Conservation (phyloP, 1,140 invertebrate species). For the Drosophila navojoa region DNA sequence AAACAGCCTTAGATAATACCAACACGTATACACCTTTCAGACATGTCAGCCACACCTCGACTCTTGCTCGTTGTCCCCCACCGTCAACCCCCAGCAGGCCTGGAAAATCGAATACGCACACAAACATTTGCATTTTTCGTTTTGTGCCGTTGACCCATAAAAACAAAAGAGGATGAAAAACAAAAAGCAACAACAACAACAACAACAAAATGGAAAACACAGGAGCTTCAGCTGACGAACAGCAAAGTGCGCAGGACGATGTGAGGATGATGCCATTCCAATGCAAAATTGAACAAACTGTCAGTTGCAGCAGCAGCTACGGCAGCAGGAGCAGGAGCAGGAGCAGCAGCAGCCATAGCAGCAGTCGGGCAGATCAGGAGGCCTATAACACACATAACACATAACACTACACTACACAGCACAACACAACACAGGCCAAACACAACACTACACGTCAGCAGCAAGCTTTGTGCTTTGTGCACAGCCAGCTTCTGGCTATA, state of each 20-base stretch:
- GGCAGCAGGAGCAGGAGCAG: no score
- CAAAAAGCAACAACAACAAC: neutral
- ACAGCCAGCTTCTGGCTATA: neutral
- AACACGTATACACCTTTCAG: slow-evolving; percentile 39
- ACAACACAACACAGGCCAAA: slow-evolving; percentile 16
- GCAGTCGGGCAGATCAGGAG: slow-evolving; percentile 24
- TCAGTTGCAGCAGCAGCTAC: slow-evolving; percentile 34
- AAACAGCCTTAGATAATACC: slow-evolving; percentile 14
- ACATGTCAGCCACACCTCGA: slow-evolving; percentile 5
- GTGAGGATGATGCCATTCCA: slow-evolving; percentile 12
- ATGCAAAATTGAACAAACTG: slow-evolving; percentile 52
- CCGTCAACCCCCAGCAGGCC: neutral
- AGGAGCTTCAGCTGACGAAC: slow-evolving; percentile 20
- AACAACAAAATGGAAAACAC: neutral
- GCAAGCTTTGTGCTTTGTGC: slow-evolving; percentile 35
- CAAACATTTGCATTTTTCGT: slow-evolving; percentile 36
- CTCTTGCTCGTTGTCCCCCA: neutral
- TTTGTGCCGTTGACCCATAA: slow-evolving; percentile 53
- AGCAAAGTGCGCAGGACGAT: slow-evolving; percentile 6
- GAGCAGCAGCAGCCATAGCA: neutral
- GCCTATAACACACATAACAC: slow-evolving; percentile 8
- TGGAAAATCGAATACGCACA: slow-evolving; percentile 6
- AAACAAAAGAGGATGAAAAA: slow-evolving; percentile 21
- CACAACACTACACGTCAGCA: slow-evolving; percentile 41
- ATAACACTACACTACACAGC: slow-evolving; percentile 22